A percentile compares a stretch with the other conserved stretches of the same genome.
Conservation (phyloP, 2,797 vertebrate genomes). For the Anableps anableps region DNA sequence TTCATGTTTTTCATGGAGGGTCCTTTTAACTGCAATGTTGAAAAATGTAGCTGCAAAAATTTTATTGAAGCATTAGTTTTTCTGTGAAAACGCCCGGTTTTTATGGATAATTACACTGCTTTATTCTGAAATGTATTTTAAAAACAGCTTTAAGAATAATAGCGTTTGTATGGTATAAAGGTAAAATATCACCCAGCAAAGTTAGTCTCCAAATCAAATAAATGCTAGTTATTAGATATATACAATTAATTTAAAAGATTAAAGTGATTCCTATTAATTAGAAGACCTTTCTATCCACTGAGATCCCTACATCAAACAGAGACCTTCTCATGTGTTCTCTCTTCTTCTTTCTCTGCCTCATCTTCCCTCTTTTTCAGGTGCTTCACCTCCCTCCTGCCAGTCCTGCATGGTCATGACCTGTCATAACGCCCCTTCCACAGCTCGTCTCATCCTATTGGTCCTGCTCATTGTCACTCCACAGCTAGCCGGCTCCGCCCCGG, state of each 20-base stretch:
- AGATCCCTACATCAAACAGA: not conserved
- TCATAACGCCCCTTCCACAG: slow-evolving; percentile 81
- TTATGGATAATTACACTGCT: slow-evolving; percentile 13
- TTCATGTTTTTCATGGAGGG: slow-evolving; percentile 1
- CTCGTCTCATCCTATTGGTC: slow-evolving; percentile 83
- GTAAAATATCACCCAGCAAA: not conserved
- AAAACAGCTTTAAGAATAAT: not conserved
- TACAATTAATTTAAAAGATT: slow-evolving; percentile 2
- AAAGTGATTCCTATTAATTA: slow-evolving; percentile 4
- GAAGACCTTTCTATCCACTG: not conserved
- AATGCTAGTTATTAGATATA: not conserved
- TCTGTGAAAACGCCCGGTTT: not conserved
- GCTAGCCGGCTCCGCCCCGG: slow-evolving; percentile 79
- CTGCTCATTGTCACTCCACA: slow-evolving; percentile 81
- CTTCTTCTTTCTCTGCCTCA: slow-evolving; percentile 36
- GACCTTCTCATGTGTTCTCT: slow-evolving; percentile 38
- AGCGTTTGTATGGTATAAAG: not conserved
- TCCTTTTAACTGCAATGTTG: not conserved
- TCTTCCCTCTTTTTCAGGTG: slow-evolving; percentile 73
- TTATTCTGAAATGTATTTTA: slow-evolving; percentile 34
- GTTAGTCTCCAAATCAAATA: not conserved
- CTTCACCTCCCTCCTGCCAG: slow-evolving; percentile 82
- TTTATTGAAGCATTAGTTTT: not conserved
- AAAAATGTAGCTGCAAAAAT: not conserved
- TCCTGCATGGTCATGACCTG: slow-evolving; percentile 88